Percentiles rank a stretch among this genome's conserved stretches.
Conservation (phyloP, 2,113 vertebrate species). For the Anser cygnoides region DNA sequence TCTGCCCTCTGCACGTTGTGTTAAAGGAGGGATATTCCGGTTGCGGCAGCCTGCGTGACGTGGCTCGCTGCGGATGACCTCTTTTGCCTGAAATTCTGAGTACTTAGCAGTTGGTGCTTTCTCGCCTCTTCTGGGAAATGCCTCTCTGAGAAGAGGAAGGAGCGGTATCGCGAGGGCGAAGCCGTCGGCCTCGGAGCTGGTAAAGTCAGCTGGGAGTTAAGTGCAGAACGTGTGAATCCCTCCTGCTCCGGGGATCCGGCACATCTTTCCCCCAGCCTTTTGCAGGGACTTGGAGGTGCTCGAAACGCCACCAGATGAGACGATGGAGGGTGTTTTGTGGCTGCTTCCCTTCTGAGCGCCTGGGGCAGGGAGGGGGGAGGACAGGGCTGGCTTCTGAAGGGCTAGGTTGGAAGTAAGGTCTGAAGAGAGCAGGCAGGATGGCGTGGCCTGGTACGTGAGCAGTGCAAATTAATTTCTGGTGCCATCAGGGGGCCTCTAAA, state of each 20-base stretch:
- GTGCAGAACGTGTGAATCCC: background rate
- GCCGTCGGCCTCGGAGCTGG: background rate
- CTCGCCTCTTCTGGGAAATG: background rate
- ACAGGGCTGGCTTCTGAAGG: background rate
- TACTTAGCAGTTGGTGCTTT: background rate
- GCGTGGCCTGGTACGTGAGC: fast-evolving
- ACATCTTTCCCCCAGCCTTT: background rate
- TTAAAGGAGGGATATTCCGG: fast-evolving
- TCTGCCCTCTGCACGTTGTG: fast-evolving
- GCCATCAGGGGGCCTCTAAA: background rate
- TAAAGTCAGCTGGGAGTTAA: background rate
- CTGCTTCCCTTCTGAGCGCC: fast-evolving
- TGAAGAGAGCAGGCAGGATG: background rate
- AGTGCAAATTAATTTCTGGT: fast-evolving
- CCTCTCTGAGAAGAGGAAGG: background rate
- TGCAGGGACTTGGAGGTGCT: fast-evolving
- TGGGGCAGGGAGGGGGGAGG: background rate
- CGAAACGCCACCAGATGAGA: too few relatives aligned
- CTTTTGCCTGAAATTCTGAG: background rate
- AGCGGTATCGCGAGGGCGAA: background rate
- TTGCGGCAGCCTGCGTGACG: background rate
- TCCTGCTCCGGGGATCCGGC: background rate
- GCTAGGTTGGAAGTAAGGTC: fast-evolving
- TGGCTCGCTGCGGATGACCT: background rate
- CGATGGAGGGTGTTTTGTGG: background rate